Conservation (phyloP, 2,113 vertebrate genomes). For the Lipotes vexillifer region DNA sequence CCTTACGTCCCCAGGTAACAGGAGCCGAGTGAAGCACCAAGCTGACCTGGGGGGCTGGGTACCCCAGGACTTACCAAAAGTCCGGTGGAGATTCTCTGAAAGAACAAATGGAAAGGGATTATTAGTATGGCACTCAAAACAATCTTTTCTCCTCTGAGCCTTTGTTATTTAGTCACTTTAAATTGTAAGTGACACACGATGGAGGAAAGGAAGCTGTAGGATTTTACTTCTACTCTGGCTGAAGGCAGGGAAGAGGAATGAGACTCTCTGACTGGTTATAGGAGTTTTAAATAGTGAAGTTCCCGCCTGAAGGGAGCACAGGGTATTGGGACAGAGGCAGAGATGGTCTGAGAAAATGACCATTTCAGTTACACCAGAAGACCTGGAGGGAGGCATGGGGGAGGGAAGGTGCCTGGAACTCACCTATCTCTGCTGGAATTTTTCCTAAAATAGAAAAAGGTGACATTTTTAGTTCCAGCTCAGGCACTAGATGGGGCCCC, state of each 20-base stretch:
- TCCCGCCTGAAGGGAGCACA: not conserved
- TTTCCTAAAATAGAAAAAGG: conserved; percentile 68
- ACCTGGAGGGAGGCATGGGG: not conserved
- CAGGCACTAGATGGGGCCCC: not conserved
- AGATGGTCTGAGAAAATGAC: not conserved
- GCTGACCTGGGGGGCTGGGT: too few species aligned
- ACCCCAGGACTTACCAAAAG: conserved; percentile 64
- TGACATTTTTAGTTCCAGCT: not conserved
- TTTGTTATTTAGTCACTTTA: not conserved
- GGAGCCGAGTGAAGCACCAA: not conserved
- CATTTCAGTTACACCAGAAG: not conserved
- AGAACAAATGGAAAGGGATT: not conserved
- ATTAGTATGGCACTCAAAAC: not conserved
- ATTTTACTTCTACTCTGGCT: not conserved
- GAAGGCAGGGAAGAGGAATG: not conserved
- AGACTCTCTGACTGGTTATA: not conserved
- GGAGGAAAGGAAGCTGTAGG: not conserved
- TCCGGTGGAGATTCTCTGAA: conserved; percentile 73
- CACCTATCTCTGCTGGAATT: conserved; percentile 71
- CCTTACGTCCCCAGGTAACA: not conserved
- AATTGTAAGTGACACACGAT: not conserved
- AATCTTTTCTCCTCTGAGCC: not conserved
- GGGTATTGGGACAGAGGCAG: not conserved
- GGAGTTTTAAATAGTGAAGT: not conserved
- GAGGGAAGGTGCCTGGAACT: conserved; percentile 1